Percentiles rank a stretch among this genome's conserved stretches.
Evolutionary conservation across 2,113 vertebrate genomes (phyloP).

Genomic region (western clawed frog (Xenopus tropicalis)): UCB_Xtro_10.0 CM004449.2:68403501-68404000

Average conservation of each 20-base stretch:
- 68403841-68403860: neutral
- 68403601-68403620: neutral
- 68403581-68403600: neutral
- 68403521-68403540: neutral
- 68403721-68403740: conserved; percentile 10
- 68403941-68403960: neutral
- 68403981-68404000: neutral
- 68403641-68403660: neutral
- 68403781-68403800: conserved; percentile 8
- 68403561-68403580: neutral
- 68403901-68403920: neutral
- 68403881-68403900: neutral
- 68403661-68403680: conserved; percentile 6
- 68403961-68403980: neutral
- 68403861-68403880: neutral
- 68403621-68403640: neutral
- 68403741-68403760: neutral
- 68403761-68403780: neutral
- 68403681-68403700: neutral
- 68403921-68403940: neutral
- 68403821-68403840: neutral
- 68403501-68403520: neutral
- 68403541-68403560: neutral
- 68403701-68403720: conserved; percentile 1
- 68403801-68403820: conserved; percentile 4